These are phyloP conservation scores for Lindbergichthys nudifrons DNA, from an alignment of 2,797 vertebrate species.

Conservation along the genomic window DNA sequence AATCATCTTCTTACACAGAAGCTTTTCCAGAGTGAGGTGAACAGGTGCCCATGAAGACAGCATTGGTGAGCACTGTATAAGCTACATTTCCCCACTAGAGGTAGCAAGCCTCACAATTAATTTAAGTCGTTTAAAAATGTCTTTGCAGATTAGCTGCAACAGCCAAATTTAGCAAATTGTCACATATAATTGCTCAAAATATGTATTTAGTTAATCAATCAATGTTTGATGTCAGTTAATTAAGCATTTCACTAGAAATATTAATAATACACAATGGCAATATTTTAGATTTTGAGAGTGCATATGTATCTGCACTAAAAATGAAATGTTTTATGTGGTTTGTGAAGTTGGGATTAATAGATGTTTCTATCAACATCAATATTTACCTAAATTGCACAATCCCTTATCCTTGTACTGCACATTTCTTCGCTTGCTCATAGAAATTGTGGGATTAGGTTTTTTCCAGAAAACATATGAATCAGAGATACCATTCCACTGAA, in stretches of 20 bases:
- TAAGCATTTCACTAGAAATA: no score
- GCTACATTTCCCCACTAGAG: slow-evolving; percentile 55
- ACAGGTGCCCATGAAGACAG: not conserved
- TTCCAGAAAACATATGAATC: slow-evolving; percentile 6
- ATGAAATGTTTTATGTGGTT: not conserved
- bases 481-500: not conserved
- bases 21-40: not conserved
- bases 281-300: not conserved
- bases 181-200: not conserved
- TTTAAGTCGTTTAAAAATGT: not conserved
- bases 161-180: not conserved
- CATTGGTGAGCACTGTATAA: not conserved
- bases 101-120: slow-evolving; percentile 2
- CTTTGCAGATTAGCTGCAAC: not conserved
- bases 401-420: not conserved
- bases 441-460: not conserved
- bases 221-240: no score
- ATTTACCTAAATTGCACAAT: not conserved
- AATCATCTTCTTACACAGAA: not conserved
- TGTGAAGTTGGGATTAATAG: not conserved
- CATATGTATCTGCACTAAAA: not conserved
- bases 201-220: not conserved
- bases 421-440: not conserved
- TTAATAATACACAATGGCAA: not conserved
- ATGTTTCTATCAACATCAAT: not conserved